A percentile compares a stretch with the other conserved stretches of the same genome.
Evolutionary conservation across 2,797 vertebrate species (phyloP).

Genomic region (Oreortyx pictus): DNA sequence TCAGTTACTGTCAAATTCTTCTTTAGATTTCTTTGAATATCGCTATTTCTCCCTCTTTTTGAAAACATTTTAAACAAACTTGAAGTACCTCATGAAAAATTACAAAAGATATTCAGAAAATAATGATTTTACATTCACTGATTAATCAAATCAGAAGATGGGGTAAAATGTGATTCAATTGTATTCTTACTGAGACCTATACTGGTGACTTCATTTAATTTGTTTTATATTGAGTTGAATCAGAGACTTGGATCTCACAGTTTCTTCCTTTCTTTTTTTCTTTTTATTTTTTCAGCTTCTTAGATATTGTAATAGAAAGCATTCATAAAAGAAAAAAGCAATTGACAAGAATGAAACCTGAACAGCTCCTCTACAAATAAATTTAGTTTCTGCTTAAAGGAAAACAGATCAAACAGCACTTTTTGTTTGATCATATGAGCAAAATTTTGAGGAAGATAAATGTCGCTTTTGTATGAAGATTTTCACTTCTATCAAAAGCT

Average conservation of each 20-base stretch:
- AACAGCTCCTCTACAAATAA: neutral
- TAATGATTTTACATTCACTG: neutral
- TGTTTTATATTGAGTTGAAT: neutral
- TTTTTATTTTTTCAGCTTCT: neutral
- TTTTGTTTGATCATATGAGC: neutral
- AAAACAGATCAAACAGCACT: neutral
- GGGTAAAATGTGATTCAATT: slow-evolving; percentile 1
- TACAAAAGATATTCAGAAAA: neutral
- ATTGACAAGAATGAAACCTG: neutral
- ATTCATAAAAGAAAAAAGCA: neutral
- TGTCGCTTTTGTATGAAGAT: fast-evolving
- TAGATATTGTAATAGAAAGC: neutral
- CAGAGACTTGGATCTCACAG: neutral
- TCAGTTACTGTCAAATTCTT: neutral
- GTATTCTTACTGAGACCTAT: neutral
- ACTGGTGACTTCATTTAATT: neutral
- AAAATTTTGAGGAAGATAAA: fast-evolving
- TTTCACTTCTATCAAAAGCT: neutral
- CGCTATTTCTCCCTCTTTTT: neutral
- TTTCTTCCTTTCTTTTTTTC: neutral
- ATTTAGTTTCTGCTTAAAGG: neutral
- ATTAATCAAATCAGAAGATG: neutral
- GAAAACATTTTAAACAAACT: neutral
- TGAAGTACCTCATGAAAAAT: neutral
- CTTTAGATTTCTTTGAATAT: neutral